Conservation (phyloP, 2,888 invertebrate genomes). For the Euclidia mi region DNA sequence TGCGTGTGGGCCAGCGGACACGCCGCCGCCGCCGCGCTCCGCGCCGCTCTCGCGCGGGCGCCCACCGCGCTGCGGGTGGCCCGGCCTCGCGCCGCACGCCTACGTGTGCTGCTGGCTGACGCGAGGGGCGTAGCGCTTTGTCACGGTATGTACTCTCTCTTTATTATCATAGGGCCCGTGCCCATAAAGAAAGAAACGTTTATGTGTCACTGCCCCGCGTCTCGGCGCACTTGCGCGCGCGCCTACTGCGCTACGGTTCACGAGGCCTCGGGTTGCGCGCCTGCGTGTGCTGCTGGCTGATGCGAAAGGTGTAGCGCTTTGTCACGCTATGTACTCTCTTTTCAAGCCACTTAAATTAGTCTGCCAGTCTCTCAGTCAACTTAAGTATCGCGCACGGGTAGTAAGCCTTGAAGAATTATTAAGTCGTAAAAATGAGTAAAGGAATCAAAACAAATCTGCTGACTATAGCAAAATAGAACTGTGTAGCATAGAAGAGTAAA, state of each 20-base stretch:
- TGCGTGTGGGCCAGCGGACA: constrained; percentile 75
- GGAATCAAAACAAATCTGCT: too few relatives aligned
- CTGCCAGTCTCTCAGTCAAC: too few relatives aligned
- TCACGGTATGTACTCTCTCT: constrained; percentile 76
- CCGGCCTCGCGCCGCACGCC: constrained; percentile 79
- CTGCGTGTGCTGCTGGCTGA: constrained; percentile 74
- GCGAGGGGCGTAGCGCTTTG: constrained; percentile 66
- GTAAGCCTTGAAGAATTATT: too few relatives aligned
- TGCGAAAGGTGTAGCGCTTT: constrained; percentile 65
- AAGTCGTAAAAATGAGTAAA: too few relatives aligned
- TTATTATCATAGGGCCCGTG: constrained; percentile 74
- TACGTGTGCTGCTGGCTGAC: constrained; percentile 75
- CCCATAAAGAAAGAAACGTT: constrained; percentile 79
- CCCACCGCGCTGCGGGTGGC: constrained; percentile 60
- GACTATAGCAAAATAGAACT: too few relatives aligned
- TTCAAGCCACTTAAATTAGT: too few relatives aligned
- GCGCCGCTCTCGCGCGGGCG: constrained; percentile 69
- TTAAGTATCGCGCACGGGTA: too few relatives aligned
- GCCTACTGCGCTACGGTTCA: constrained; percentile 59
- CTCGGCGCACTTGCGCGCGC: constrained; percentile 71
- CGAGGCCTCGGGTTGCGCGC: constrained; percentile 79
- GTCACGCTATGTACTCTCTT: constrained; percentile 76
- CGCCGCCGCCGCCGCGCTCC: constrained; percentile 68
- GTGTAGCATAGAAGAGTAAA: too few relatives aligned
- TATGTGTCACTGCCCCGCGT: constrained; percentile 71